Evolutionary conservation across 2,888 invertebrate genomes (phyloP).

Genomic region (Folsomia candida): DNA sequence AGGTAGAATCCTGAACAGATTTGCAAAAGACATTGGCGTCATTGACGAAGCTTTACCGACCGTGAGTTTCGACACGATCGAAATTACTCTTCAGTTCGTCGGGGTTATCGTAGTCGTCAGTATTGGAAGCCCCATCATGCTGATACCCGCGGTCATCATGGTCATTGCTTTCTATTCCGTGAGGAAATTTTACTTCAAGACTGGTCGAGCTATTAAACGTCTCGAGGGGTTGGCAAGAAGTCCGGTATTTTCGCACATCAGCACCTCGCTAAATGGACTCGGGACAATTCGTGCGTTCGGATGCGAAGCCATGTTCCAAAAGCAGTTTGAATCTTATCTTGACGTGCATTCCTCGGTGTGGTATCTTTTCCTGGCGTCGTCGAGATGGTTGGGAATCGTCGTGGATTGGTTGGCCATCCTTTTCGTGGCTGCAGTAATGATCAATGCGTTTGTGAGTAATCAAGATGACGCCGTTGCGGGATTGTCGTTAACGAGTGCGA

Average conservation of each 20-base stretch:
- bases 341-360: slow-evolving; percentile 61
- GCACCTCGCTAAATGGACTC: background rate
- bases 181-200: slow-evolving; percentile 55
- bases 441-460: background rate
- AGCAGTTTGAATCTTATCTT: background rate
- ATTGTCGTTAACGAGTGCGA: slow-evolving; percentile 33
- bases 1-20: slow-evolving; percentile 71
- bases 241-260: slow-evolving; percentile 4
- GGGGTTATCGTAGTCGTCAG: slow-evolving; percentile 33
- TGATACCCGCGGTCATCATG: slow-evolving; percentile 52
- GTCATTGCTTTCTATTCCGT: slow-evolving; percentile 54
- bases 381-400: slow-evolving; percentile 91
- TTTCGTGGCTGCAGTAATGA: slow-evolving; percentile 73
- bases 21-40: slow-evolving; percentile 75
- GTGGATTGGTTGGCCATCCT: slow-evolving; percentile 66
- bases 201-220: slow-evolving; percentile 56
- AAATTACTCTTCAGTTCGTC: slow-evolving; percentile 52
- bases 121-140: slow-evolving; percentile 32
- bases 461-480: slow-evolving; percentile 28
- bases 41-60: slow-evolving; percentile 70
- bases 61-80: slow-evolving; percentile 61
- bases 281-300: slow-evolving; percentile 2
- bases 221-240: slow-evolving; percentile 53
- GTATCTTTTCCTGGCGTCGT: slow-evolving; percentile 82
- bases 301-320: background rate